These are phyloP conservation scores for Corella eumyota DNA, from an alignment of 23 tunicate genomes.

Conservation along the genomic window DNA sequence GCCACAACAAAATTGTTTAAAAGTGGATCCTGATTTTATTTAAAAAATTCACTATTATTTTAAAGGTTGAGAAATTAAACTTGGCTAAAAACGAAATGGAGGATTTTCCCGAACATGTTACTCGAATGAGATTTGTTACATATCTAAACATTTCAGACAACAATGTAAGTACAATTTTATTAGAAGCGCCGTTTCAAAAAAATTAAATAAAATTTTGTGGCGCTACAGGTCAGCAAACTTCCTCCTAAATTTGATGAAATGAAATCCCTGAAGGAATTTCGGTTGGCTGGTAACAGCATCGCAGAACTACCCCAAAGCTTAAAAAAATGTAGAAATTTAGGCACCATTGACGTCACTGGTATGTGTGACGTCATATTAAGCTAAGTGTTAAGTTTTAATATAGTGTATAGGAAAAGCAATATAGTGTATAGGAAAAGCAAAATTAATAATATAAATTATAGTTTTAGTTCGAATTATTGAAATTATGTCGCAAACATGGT, in stretches of 20 bases:
- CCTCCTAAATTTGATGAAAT: conserved; percentile 43
- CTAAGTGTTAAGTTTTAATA: too few species aligned
- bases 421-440: too few species aligned
- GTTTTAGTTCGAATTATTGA: too few species aligned
- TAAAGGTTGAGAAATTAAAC: conserved; percentile 15
- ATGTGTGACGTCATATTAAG: too few species aligned
- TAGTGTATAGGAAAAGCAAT: too few species aligned
- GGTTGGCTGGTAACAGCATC: conserved; percentile 38
- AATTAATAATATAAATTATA: too few species aligned
- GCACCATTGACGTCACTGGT: conserved; percentile 60
- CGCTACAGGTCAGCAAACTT: conserved; percentile 40
- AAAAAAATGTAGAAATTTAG: conserved; percentile 44
- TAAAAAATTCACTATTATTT: too few species aligned
- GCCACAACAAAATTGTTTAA: too few species aligned
- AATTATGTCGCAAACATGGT: too few species aligned
- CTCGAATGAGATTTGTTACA: conserved; percentile 9
- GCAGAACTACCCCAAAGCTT: conserved; percentile 40
- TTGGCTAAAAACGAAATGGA: conserved; percentile 11
- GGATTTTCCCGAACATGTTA: conserved; percentile 18
- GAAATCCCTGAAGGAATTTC: conserved; percentile 42
- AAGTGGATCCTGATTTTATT: too few species aligned
- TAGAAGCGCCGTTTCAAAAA: too few species aligned
- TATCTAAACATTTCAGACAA: conserved; percentile 25
- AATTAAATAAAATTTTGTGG: neutral
- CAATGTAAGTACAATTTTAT: too few species aligned